Conservation (phyloP, 2,113 vertebrate species). For the Atlantisia rogersi region DNA sequence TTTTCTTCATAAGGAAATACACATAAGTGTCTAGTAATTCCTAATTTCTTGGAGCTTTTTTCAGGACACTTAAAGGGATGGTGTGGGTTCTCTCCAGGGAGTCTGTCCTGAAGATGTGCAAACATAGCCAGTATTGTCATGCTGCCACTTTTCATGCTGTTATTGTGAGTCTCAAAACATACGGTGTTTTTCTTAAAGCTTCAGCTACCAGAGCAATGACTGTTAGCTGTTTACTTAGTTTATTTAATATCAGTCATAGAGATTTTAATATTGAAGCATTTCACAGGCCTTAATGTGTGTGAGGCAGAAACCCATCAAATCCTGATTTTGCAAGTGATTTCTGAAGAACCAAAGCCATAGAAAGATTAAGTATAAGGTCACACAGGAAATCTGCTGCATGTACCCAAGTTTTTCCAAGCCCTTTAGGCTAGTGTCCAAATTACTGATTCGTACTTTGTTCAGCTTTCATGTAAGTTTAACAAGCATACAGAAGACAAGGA, state of each 20-base stretch:
- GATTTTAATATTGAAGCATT: neutral
- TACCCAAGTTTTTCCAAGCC: neutral
- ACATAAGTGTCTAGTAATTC: neutral
- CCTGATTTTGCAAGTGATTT: neutral
- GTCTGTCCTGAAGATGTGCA: neutral
- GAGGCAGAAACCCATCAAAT: neutral
- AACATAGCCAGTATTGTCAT: neutral
- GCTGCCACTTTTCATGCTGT: neutral
- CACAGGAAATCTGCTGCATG: neutral
- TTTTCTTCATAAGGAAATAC: neutral
- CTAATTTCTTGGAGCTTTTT: neutral
- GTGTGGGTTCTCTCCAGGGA: neutral
- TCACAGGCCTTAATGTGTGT: neutral
- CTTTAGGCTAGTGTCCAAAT: neutral
- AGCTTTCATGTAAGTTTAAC: neutral
- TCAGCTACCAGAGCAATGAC: neutral
- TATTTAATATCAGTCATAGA: neutral
- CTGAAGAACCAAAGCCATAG: neutral
- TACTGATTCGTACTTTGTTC: neutral
- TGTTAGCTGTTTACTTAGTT: neutral
- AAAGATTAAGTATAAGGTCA: neutral
- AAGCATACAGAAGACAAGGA: neutral
- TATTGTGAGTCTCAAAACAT: constrained; percentile 5
- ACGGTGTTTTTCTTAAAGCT: constrained; percentile 38
- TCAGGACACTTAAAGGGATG: neutral